Conservation (phyloP, 1,140 invertebrate genomes). For the Trichoplusia ni region DNA sequence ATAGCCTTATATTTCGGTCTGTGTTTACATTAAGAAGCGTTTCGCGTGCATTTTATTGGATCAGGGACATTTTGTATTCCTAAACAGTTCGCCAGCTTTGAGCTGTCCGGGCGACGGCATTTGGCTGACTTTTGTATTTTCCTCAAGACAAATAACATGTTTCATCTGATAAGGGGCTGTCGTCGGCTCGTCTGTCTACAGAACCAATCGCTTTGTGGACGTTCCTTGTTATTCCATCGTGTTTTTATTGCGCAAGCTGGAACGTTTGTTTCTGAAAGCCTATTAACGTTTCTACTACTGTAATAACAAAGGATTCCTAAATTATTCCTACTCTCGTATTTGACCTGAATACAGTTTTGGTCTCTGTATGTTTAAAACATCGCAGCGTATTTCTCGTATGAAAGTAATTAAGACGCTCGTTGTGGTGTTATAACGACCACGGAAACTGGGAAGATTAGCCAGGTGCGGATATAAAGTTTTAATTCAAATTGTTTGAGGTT, state of each 20-base stretch:
- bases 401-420: too few species aligned
- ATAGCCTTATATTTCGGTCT: not conserved
- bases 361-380: too few species aligned
- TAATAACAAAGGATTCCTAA: conserved; percentile 12
- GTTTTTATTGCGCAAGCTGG: conserved; percentile 51
- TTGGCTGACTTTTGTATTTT: conserved; percentile 61
- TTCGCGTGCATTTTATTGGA: conserved; percentile 33
- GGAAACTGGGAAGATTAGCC: too few species aligned
- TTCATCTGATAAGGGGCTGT: conserved; percentile 69
- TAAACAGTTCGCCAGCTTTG: conserved; percentile 46
- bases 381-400: too few species aligned
- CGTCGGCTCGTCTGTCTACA: conserved; percentile 65
- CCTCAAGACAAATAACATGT: conserved; percentile 65
- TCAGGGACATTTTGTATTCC: conserved; percentile 49
- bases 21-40: conserved; percentile 17
- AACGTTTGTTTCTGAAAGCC: conserved; percentile 37
- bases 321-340: too few species aligned
- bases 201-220: conserved; percentile 60
- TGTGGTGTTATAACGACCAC: too few species aligned
- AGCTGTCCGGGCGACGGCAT: conserved; percentile 52
- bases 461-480: not conserved
- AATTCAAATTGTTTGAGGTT: not conserved
- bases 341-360: too few species aligned
- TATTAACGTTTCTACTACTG: conserved; percentile 32
- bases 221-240: conserved; percentile 51